phyloP scores from a whole-genome alignment of 2,888 invertebrate genomes.

The Parthenolecanium corni region DNA sequence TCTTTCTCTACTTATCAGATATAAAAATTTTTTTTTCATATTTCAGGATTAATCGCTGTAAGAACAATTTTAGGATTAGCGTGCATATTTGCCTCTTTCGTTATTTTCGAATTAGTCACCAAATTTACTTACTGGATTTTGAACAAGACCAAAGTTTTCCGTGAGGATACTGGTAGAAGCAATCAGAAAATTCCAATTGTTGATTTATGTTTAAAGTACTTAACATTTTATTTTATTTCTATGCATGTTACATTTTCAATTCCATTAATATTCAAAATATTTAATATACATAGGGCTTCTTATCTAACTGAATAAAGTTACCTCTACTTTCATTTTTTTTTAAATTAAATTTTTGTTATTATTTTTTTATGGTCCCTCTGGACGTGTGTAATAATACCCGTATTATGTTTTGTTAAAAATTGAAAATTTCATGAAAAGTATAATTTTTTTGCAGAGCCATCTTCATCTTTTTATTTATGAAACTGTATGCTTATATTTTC shows the following conservation, averaged over 20 bases:
- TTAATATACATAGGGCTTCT: slow-evolving; percentile 67
- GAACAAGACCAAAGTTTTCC: background rate
- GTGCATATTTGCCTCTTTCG: slow-evolving; percentile 49
- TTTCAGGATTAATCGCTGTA: slow-evolving; percentile 41
- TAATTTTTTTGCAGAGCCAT: no score
- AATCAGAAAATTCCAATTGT: slow-evolving; percentile 41
- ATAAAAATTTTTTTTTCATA: background rate
- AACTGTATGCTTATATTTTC: no score
- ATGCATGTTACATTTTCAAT: slow-evolving; percentile 63
- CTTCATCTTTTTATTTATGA: no score
- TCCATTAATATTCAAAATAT: slow-evolving; percentile 61
- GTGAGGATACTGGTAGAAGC: background rate
- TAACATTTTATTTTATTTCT: slow-evolving; percentile 68
- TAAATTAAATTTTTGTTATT: no score
- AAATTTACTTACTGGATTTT: slow-evolving; percentile 8
- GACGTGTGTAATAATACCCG: no score
- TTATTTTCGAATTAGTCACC: slow-evolving; percentile 18
- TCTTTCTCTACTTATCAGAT: background rate
- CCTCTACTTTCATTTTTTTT: background rate
- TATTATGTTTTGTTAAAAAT: no score
- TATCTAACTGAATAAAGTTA: slow-evolving; percentile 60
- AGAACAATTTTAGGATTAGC: slow-evolving; percentile 64
- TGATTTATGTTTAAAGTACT: slow-evolving; percentile 71
- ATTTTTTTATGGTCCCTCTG: no score
- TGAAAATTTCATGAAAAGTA: no score